Evolutionary conservation across 2,113 vertebrate species (phyloP).

Genomic region (Vireo altiloquus): DNA sequence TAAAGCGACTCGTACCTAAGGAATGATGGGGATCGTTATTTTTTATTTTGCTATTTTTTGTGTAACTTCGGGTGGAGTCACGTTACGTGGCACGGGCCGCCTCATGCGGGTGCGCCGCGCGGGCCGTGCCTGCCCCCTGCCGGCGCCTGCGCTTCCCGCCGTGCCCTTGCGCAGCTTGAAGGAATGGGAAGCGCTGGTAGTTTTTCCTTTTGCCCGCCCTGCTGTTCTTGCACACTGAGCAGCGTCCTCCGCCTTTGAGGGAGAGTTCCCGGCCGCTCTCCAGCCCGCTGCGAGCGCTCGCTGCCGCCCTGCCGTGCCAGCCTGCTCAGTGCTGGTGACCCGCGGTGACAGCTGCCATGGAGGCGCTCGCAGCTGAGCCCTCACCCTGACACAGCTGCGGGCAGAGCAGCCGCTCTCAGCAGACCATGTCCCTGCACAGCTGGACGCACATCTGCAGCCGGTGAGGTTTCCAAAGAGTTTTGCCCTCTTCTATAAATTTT

Average conservation of each 20-base stretch:
- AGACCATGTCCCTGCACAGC: not conserved
- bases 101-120: not conserved
- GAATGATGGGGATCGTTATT: accelerated
- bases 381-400: not conserved
- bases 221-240: accelerated
- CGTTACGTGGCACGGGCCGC: not conserved
- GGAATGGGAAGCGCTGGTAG: accelerated
- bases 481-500: not conserved
- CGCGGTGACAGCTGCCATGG: not conserved
- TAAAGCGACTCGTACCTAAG: not conserved
- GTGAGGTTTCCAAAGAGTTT: not conserved
- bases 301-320: not conserved
- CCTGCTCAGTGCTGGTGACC: not conserved
- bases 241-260: not conserved
- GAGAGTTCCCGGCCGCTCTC: not conserved
- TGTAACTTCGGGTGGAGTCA: accelerated
- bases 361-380: not conserved
- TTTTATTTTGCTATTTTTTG: not conserved
- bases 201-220: not conserved
- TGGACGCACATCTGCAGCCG: not conserved
- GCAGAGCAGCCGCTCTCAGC: not conserved
- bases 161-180: not conserved
- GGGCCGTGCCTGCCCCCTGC: not conserved
- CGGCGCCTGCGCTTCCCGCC: not conserved
- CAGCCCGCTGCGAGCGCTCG: not conserved